phyloP scores from a whole-genome alignment of 2,113 vertebrate species.

The Pheucticus melanocephalus region DNA sequence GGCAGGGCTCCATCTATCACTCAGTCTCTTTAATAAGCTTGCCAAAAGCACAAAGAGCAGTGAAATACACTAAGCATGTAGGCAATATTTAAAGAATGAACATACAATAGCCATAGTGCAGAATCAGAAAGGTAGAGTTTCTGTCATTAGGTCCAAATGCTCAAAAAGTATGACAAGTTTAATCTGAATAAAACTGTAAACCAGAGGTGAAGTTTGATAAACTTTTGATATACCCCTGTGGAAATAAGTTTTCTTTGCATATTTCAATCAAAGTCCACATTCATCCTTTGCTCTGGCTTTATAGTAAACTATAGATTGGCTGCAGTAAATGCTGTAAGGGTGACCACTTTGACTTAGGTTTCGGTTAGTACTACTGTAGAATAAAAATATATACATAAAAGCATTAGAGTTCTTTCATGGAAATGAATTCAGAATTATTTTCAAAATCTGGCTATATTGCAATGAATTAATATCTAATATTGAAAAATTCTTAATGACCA shows the following conservation, averaged over 20 bases:
- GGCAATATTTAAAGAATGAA: neutral
- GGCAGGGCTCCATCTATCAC: neutral
- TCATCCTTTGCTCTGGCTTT: neutral
- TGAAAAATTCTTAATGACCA: neutral
- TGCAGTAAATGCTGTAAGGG: neutral
- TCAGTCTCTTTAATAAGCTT: neutral
- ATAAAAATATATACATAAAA: neutral
- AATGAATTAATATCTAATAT: neutral
- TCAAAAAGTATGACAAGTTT: neutral
- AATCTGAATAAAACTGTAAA: neutral
- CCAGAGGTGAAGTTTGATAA: neutral
- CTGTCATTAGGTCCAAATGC: neutral
- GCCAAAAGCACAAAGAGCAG: neutral
- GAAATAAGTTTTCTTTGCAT: neutral
- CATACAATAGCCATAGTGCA: neutral
- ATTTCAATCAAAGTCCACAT: neutral
- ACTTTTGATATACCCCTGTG: neutral
- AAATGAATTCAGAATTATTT: neutral
- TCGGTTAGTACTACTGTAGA: neutral
- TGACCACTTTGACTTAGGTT: neutral
- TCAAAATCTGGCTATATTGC: neutral
- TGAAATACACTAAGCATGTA: neutral
- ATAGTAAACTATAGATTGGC: neutral
- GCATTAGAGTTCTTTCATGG: neutral
- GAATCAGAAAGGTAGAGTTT: neutral